Evolutionary conservation across 1,140 invertebrate species (phyloP), one percentile per base, ranked within the genome.

Genomic region (Triops longicaudatus): DNA sequence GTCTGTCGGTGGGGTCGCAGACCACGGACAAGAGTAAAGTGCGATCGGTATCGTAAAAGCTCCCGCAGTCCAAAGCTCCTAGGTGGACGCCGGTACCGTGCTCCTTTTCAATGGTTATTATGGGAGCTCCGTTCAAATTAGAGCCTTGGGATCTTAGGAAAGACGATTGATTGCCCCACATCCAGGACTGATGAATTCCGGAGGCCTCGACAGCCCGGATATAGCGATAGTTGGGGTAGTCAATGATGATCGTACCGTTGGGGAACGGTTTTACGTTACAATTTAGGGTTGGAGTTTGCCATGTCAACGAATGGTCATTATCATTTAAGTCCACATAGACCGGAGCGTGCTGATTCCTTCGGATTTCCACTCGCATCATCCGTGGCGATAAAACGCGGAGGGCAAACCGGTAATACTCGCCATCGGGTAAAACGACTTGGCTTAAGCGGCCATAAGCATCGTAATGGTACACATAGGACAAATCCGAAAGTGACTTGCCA

Each of bases 301-400:
- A 11, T 91, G 92, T 50, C 96, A 86, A 89, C 97, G 93, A 86
- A 96, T 94, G 14, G 94, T 92, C 85, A 96, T 95, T 1, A 96
- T 92, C 1, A 94, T 93, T 80, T 97, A 86, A 3, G 93, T 90
- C 1, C 93, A 91, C 85, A 96, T 92, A 37, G 97, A 85, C 3
- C 96, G 83, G 0, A 94, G 94, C 85, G 97, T 94, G 72, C 93
- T 89, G 1, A 92, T 91, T 10, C 91, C 89, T 4, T 92, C 91
- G 0, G 50, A 63, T 63, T 63, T 63, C 50, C 22, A 63, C 50
- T 22, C 50, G 50, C 50, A 63, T 63, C 50, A 63, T 63, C 50
- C 50, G 50, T 17, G 50, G 50, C 50, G 50, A 63, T 63, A 63
- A 63, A 63, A 63, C 50, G 10, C 90, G 89, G 0, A 92, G 93